phyloP scores from a whole-genome alignment of 2,797 vertebrate genomes.

The Rhinella marina region DNA sequence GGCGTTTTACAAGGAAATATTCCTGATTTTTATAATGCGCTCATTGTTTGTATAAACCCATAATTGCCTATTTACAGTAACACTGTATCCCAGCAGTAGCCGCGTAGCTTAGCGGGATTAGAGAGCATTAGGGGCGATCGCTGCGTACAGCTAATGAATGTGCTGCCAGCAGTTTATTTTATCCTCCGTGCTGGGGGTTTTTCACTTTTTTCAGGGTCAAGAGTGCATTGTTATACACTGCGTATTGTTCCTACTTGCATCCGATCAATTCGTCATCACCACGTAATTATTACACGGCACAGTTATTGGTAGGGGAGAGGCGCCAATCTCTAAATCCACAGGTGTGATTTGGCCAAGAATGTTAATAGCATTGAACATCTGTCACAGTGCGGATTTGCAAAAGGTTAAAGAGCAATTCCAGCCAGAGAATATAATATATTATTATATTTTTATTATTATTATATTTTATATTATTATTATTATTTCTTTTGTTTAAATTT shows the following conservation, averaged over 20 bases:
- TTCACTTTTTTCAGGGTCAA: neutral
- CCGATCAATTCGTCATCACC: conserved; percentile 5
- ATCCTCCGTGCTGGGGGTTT: neutral
- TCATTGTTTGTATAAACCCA: conserved; percentile 32
- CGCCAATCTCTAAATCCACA: neutral
- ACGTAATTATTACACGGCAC: conserved; percentile 5
- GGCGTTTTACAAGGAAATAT: conserved; percentile 26
- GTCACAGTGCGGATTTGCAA: neutral
- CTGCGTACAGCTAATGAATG: conserved; percentile 19
- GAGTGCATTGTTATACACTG: conserved; percentile 26
- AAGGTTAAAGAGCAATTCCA: neutral
- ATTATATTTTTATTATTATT: too few relatives aligned
- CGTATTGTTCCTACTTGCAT: conserved; percentile 5
- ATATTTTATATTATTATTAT: too few relatives aligned
- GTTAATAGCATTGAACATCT: neutral
- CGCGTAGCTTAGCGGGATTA: conserved; percentile 16
- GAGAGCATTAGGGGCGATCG: conserved; percentile 30
- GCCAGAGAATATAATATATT: too few relatives aligned
- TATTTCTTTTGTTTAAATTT: too few relatives aligned
- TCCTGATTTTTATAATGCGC: conserved; percentile 14
- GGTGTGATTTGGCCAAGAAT: neutral
- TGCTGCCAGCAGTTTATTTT: conserved; percentile 39
- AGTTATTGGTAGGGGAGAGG: neutral
- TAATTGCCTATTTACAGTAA: conserved; percentile 45
- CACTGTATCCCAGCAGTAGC: conserved; percentile 37